A percentile compares a stretch with the other conserved stretches of the same genome.
Evolutionary conservation across 2,888 invertebrate genomes (phyloP).

Genomic region (Drosophila acutilabella): DNA sequence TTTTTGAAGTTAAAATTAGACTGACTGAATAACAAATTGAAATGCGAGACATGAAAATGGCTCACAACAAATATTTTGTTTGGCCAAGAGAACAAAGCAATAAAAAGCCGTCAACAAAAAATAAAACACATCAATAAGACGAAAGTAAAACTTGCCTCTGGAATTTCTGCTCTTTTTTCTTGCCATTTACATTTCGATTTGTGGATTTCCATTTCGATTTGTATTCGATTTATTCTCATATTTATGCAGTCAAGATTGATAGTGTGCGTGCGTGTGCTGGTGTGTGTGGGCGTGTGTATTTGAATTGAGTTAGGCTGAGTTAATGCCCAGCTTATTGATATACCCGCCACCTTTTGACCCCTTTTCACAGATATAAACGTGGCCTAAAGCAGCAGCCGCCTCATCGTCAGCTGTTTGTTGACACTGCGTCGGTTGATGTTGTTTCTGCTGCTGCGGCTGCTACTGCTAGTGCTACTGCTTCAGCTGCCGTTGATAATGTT

Average conservation of each 20-base stretch:
- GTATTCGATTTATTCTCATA: conserved; percentile 67
- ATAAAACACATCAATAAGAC: conserved; percentile 47
- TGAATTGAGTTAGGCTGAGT: conserved; percentile 32
- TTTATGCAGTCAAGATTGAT: conserved; percentile 65
- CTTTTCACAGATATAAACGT: conserved; percentile 62
- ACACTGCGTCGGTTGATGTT: conserved; percentile 42
- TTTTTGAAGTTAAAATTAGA: conserved; percentile 60
- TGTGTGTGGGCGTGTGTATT: conserved; percentile 36
- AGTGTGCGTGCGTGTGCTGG: conserved; percentile 25
- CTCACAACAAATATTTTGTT: conserved; percentile 31
- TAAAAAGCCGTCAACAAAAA: conserved; percentile 49
- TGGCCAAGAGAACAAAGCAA: conserved; percentile 37
- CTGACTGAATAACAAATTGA: conserved; percentile 30
- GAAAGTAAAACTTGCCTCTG: conserved; percentile 23
- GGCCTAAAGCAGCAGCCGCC: conserved; percentile 13
- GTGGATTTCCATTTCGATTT: conserved; percentile 39
- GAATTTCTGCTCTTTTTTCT: conserved; percentile 16
- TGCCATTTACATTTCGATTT: conserved; percentile 46
- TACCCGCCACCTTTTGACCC: conserved; percentile 22
- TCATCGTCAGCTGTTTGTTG: conserved; percentile 54
- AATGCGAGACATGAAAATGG: conserved; percentile 33
- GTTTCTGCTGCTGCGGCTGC: conserved; percentile 14
- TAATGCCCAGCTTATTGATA: conserved; percentile 54
- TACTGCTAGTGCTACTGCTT: conserved; percentile 9
- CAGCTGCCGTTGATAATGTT: conserved; percentile 18